A percentile compares a stretch with the other conserved stretches of the same genome.
phyloP scores from a whole-genome alignment of 2,113 vertebrate genomes.

The Gasterosteus aculeatus region DNA sequence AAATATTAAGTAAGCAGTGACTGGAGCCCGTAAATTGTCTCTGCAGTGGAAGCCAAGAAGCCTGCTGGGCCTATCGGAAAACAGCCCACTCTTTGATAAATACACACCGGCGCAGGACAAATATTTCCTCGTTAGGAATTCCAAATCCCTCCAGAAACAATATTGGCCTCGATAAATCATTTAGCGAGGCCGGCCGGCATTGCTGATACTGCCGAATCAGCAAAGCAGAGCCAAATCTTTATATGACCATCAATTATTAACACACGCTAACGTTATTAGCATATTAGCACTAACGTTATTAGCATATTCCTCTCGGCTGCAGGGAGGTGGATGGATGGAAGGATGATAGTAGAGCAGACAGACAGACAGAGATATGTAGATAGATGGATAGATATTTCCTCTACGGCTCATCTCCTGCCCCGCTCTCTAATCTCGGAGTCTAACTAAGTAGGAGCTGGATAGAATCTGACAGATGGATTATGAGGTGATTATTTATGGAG shows the following conservation, averaged over 20 bases:
- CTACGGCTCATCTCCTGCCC: slow-evolving; percentile 34
- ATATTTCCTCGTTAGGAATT: slow-evolving; percentile 79
- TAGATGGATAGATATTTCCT: slow-evolving; percentile 25
- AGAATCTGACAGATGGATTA: slow-evolving; percentile 82
- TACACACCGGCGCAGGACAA: slow-evolving; percentile 66
- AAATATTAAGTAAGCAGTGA: slow-evolving; percentile 69
- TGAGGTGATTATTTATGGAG: slow-evolving; percentile 85
- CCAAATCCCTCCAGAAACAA: slow-evolving; percentile 73
- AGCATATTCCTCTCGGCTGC: slow-evolving; percentile 64
- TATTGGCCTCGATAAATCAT: slow-evolving; percentile 79
- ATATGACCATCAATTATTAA: slow-evolving; percentile 83
- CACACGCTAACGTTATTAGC: slow-evolving; percentile 73
- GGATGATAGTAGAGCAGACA: slow-evolving; percentile 9
- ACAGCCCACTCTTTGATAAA: slow-evolving; percentile 66
- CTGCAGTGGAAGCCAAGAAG: slow-evolving; percentile 51
- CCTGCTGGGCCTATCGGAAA: slow-evolving; percentile 61
- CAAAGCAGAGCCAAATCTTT: slow-evolving; percentile 71
- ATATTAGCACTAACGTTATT: slow-evolving; percentile 72
- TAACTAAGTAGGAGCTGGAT: slow-evolving; percentile 79
- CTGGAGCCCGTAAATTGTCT: slow-evolving; percentile 43
- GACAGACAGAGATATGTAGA: slow-evolving; percentile 31
- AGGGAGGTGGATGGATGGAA: slow-evolving; percentile 28
- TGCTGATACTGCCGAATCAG: slow-evolving; percentile 77
- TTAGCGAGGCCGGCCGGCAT: slow-evolving; percentile 65
- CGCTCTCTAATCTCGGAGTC: slow-evolving; percentile 53